These are phyloP conservation scores for Masticophis lateralis DNA, from an alignment of 2,797 vertebrate species.

Conservation along the genomic window DNA sequence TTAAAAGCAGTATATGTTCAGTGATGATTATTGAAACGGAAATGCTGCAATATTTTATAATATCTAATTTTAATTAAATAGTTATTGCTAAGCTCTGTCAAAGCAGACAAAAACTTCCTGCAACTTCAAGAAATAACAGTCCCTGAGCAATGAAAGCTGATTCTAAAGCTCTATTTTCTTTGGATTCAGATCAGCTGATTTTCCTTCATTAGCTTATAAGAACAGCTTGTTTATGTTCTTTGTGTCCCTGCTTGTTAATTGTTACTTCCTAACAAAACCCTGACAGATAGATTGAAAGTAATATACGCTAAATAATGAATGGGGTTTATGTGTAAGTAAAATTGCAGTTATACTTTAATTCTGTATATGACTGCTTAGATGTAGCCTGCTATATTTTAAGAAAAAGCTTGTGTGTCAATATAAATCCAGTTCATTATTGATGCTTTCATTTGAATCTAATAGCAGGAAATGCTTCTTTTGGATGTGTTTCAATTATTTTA, in stretches of 20 bases:
- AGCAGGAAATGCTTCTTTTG: not conserved
- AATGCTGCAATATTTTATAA: not conserved
- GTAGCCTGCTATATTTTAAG: not conserved
- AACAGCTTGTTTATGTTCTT: not conserved
- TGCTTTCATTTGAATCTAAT: not conserved
- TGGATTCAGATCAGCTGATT: not conserved
- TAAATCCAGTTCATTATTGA: not conserved
- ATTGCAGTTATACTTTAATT: not conserved
- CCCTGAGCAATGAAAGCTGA: not conserved
- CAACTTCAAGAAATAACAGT: not conserved
- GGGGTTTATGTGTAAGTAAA: not conserved
- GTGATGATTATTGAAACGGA: not conserved
- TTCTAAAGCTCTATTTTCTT: not conserved
- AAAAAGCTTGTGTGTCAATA: not conserved
- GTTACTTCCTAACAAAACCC: not conserved
- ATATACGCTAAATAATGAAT: not conserved
- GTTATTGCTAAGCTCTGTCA: not conserved
- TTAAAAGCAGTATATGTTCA: not conserved
- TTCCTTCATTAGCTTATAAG: not conserved
- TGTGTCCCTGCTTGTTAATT: not conserved
- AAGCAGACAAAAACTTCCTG: not conserved
- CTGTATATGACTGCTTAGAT: not conserved
- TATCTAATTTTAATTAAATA: not conserved
- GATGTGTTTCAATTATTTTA: constrained; percentile 38
- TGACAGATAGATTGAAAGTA: not conserved